phyloP scores from a whole-genome alignment of 1,140 invertebrate species.

The Lucilia cuprina region DNA sequence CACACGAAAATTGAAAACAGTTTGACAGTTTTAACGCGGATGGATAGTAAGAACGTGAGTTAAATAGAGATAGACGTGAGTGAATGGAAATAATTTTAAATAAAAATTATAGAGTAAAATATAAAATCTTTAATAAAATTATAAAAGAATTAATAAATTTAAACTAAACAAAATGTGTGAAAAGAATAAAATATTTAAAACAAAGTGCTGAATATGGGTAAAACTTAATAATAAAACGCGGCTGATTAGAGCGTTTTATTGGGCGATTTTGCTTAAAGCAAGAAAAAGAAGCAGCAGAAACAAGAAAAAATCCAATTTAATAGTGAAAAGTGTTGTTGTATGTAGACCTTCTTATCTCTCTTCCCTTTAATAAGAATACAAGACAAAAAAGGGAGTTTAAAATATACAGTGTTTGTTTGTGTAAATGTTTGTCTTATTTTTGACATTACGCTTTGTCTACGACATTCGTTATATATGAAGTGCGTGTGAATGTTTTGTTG shows the following conservation, averaged over 20 bases:
- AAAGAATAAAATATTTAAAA: neutral
- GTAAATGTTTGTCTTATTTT: neutral
- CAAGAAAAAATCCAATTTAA: neutral
- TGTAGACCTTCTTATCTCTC: neutral
- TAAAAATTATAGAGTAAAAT: neutral
- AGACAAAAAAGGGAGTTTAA: neutral
- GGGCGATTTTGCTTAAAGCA: neutral
- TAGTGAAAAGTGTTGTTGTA: neutral
- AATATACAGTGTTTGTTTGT: neutral
- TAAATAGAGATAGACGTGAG: neutral
- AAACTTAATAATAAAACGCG: neutral
- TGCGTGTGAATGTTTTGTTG: neutral
- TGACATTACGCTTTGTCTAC: neutral
- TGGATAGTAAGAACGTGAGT: neutral
- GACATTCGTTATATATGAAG: neutral
- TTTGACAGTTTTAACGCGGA: conserved; percentile 14
- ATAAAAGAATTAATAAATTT: neutral
- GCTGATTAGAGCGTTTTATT: neutral
- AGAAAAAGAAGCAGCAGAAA: neutral
- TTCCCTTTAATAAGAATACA: neutral
- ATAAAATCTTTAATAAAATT: neutral
- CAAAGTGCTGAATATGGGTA: neutral
- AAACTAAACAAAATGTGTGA: neutral
- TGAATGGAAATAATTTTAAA: neutral
- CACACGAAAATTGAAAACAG: neutral